phyloP scores from a whole-genome alignment of 2,113 vertebrate genomes.

The Sinosuthora webbiana region DNA sequence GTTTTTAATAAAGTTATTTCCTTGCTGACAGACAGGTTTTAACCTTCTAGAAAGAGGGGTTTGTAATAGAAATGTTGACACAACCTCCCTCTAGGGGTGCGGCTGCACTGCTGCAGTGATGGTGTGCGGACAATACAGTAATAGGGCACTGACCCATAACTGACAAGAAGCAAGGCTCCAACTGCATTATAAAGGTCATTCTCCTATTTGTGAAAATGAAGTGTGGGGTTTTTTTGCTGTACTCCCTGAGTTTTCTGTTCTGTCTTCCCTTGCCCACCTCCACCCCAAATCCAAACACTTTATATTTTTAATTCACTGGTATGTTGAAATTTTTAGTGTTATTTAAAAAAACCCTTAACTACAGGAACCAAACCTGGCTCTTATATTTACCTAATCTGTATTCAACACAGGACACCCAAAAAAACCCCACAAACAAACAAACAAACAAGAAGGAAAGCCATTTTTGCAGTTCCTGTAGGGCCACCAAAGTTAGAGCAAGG shows the following conservation, averaged over 20 bases:
- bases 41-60: conserved; percentile 63
- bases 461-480: background rate
- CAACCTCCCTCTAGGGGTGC: conserved; percentile 64
- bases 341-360: background rate
- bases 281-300: background rate
- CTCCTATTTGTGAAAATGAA: conserved; percentile 29
- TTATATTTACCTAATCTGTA: background rate
- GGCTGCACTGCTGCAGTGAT: conserved; percentile 50
- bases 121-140: conserved; percentile 41
- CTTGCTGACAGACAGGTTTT: conserved; percentile 63
- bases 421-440: background rate
- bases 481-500: background rate
- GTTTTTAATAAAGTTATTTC: conserved; percentile 63
- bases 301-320: background rate
- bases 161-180: conserved; percentile 67
- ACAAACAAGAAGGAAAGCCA: background rate
- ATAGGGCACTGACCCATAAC: conserved; percentile 48
- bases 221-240: background rate
- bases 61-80: conserved; percentile 72
- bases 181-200: conserved; percentile 58
- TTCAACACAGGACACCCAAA: background rate
- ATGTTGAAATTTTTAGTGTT: background rate
- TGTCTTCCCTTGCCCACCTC: background rate
- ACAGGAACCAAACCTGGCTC: background rate
- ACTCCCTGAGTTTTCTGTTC: background rate